Evolutionary conservation across 2,113 vertebrate genomes (phyloP), one percentile per base, ranked within the genome.

Genomic region (Pelobates fuscus): DNA sequence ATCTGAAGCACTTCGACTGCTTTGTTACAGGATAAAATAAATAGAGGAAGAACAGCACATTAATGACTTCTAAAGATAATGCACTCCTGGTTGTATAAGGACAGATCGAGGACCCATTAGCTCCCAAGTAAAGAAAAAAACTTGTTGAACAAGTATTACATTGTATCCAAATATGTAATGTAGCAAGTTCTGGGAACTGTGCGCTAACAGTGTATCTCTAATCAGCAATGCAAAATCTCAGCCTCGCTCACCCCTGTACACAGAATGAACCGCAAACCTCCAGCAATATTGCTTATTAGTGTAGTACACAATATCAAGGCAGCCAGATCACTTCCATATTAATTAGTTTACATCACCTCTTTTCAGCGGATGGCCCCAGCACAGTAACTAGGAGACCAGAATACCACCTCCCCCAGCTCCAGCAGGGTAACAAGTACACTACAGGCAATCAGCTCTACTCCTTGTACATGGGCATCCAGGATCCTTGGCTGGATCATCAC

Each of bases 311-410:
- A 44, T 32, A 52, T 62, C 43, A 29, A 54, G 44, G 21, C 25
- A 49, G 14, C 70, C 18, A 12, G 14, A 25, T 12, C 32, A 41
- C 8, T 21, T n/a, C 59, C 23, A 52, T 62, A 62, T 46, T 62
- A 61, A 71, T 62, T 71, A 41, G 18, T 30, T 62, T 23, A 12
- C 26, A 63, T 52, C 59, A 63, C 58, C 26, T 49, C 59, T 24
- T n/a, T 63, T 17, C 43, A 63, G 70, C 55, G 62, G 43, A 23
- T 29, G 58, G 70, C 24, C 55, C 70, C 70, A 60, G 41, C 61
- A 71, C 58, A 63, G 41, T 37, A 72, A 54, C 70, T n/a, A 54
- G 70, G 70, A 32, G 60, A 63, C 43, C 12, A 29, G 20, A 63
- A 54, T 5, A 63, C 54, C 58, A 61, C 55, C 67, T 25, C 69